These are phyloP conservation scores for Zaprionus taronus DNA, from an alignment of 1,140 invertebrate genomes.

Conservation along the genomic window DNA sequence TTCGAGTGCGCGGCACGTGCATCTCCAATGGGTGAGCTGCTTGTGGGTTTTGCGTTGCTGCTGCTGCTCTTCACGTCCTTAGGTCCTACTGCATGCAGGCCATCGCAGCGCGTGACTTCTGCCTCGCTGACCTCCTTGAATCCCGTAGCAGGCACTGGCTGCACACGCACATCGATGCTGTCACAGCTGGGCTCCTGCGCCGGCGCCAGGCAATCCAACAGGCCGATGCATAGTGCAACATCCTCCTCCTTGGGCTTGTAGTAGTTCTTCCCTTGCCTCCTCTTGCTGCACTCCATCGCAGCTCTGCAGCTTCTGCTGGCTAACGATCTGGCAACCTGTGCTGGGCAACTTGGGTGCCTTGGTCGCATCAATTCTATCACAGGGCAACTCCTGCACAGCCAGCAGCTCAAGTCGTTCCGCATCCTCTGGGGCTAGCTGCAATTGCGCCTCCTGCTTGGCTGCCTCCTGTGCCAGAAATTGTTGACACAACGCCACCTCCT, in stretches of 20 bases:
- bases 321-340: slow-evolving; percentile 64
- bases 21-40: slow-evolving; percentile 64
- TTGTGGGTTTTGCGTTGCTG: slow-evolving; percentile 24
- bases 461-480: slow-evolving; percentile 57
- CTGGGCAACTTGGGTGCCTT: slow-evolving; percentile 59
- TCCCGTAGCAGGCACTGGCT: slow-evolving; percentile 65
- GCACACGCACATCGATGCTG: slow-evolving; percentile 64
- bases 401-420: slow-evolving; percentile 48
- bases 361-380: slow-evolving; percentile 71
- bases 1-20: slow-evolving; percentile 75
- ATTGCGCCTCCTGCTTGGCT: slow-evolving; percentile 27
- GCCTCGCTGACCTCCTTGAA: slow-evolving; percentile 65
- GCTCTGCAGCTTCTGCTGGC: slow-evolving; percentile 48
- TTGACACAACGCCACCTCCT: slow-evolving; percentile 56
- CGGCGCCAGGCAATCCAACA: slow-evolving; percentile 66
- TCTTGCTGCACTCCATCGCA: slow-evolving; percentile 53
- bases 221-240: slow-evolving; percentile 56
- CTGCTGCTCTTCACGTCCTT: slow-evolving; percentile 17
- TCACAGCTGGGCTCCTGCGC: slow-evolving; percentile 69
- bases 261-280: neutral
- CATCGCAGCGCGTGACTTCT: slow-evolving; percentile 66
- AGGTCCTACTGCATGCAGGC: slow-evolving; percentile 6
- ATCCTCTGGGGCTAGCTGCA: slow-evolving; percentile 54
- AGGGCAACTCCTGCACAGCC: slow-evolving; percentile 62
- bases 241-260: slow-evolving; percentile 58